A percentile compares a stretch with the other conserved stretches of the same genome.
phyloP scores from a whole-genome alignment of 92 coral and sea anemone genomes.

The Porites rus region DNA sequence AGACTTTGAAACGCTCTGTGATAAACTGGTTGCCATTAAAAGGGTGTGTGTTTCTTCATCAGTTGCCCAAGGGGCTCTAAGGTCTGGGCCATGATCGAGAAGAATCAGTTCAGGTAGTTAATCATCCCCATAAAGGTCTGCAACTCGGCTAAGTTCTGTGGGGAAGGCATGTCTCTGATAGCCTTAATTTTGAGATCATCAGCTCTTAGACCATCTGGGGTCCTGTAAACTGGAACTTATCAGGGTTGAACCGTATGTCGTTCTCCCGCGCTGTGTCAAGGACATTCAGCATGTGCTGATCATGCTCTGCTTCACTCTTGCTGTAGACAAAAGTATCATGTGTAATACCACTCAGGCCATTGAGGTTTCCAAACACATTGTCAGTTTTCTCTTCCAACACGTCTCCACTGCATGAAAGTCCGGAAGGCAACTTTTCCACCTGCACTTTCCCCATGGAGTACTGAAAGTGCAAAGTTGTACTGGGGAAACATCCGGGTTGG shows the following conservation, averaged over 20 bases:
- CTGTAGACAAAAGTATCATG: constrained; percentile 69
- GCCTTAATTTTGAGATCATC: constrained; percentile 31
- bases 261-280: constrained; percentile 8
- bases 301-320: constrained; percentile 43
- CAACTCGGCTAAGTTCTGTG: constrained; percentile 63
- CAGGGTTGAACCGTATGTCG: constrained; percentile 68
- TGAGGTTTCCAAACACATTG: constrained; percentile 35
- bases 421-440: constrained; percentile 63
- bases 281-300: constrained; percentile 63
- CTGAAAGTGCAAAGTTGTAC: constrained; percentile 73
- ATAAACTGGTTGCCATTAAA: constrained; percentile 52
- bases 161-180: constrained; percentile 64
- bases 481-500: constrained; percentile 48
- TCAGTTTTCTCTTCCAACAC: constrained; percentile 70
- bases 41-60: constrained; percentile 44
- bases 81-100: constrained; percentile 27
- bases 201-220: constrained; percentile 12
- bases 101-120: constrained; percentile 55
- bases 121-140: constrained; percentile 66
- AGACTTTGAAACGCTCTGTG: constrained; percentile 48
- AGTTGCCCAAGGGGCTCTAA: constrained; percentile 24
- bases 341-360: constrained; percentile 63
- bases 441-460: constrained; percentile 67
- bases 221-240: constrained; percentile 68
- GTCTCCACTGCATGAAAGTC: constrained; percentile 59